These are phyloP conservation scores for Rhinichthys klamathensis DNA, from an alignment of 2,113 vertebrate genomes.

Conservation along the genomic window DNA sequence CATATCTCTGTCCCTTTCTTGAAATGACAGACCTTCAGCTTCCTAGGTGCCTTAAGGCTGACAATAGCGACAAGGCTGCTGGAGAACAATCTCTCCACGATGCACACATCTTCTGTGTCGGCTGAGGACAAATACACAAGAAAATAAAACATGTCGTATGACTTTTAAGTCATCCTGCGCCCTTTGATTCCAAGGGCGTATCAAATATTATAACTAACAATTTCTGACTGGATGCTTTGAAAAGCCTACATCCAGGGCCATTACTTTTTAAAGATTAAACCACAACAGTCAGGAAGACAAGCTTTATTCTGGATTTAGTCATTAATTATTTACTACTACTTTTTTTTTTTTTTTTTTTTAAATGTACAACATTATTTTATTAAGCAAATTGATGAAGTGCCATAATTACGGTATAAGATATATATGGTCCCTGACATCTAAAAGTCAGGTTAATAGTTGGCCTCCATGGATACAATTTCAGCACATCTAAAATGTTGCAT, in stretches of 20 bases:
- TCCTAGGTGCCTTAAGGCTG: constrained; percentile 97
- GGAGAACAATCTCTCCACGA: constrained; percentile 96
- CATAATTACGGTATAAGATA: neutral
- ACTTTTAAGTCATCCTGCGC: neutral
- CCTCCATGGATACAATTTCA: neutral
- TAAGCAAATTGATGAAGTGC: neutral
- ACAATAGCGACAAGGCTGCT: constrained; percentile 98
- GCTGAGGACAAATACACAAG: constrained; percentile 67
- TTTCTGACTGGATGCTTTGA: neutral
- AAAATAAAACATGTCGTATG: neutral
- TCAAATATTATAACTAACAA: neutral
- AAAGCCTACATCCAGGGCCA: neutral
- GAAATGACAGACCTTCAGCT: constrained; percentile 98
- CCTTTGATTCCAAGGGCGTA: neutral
- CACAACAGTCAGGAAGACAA: neutral
- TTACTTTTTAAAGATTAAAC: neutral
- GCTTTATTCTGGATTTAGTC: neutral
- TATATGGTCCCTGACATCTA: neutral
- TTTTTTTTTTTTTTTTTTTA: too few relatives aligned
- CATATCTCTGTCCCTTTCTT: constrained; percentile 99
- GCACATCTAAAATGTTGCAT: neutral
- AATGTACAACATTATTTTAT: neutral
- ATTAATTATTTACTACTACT: neutral
- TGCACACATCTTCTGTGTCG: constrained; percentile 97
- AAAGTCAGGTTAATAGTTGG: neutral